Evolutionary conservation across 1,140 invertebrate species (phyloP), one percentile per base, ranked within the genome.

Genomic region (Drosophila repleta): DNA sequence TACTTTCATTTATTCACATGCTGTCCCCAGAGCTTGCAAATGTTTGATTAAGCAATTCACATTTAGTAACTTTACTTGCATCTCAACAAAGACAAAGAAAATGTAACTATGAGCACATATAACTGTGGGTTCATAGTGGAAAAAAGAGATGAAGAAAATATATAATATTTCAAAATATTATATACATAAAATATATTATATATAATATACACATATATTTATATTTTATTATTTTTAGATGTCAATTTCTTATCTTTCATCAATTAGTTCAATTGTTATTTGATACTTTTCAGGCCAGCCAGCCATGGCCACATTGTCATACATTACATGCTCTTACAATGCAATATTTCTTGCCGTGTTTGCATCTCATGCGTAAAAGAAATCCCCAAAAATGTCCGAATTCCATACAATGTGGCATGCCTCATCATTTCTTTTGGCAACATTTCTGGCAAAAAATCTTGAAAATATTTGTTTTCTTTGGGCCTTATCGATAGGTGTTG

Each of bases 31-130:
- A 20, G 29, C 24, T 78, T 74, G 79, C 79, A 78, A 82, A 77
- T 79, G 62, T 67, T 79, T 76, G 62, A 71, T 75, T 64, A 67
- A 68, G 65, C 46, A 61, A 52, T 61, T 61, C 48, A 35, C n/a
- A 51, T n/a, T n/a, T 29, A 57, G 43, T 11, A 41, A 29, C 35
- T 43, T 58, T 26, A 48, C 29, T 56, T 39, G 15, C 21, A 37
- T 32, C 17, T 37, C 11, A 13, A 37, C 11, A 13, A 53, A 15
- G 35, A 41, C 32, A 29, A 55, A 41, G 35, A 55, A 43, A 17
- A 7, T 17, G 6, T 1, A 21, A 10, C 8, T 11, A 11, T 21
- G 0, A 35, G 32, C 10, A 6, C n/a, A n/a, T n/a, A n/a, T n/a
- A n/a, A n/a, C n/a, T n/a, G n/a, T n/a, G n/a, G n/a, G n/a, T n/a